These are phyloP conservation scores for Kryphioiulus occultus DNA, from an alignment of 2,888 invertebrate species.

Conservation along the genomic window DNA sequence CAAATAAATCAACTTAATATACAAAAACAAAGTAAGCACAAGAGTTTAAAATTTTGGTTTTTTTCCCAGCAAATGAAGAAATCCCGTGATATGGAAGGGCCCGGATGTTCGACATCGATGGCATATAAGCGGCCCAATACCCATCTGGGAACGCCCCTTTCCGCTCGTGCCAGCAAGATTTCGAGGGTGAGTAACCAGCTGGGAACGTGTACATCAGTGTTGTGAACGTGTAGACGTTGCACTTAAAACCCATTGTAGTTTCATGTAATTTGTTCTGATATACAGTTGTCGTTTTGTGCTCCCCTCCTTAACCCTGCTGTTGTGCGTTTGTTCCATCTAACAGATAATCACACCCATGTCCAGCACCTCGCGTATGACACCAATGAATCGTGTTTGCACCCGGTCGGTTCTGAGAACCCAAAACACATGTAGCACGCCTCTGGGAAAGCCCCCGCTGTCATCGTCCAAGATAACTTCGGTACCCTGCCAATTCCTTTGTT, in stretches of 20 bases:
- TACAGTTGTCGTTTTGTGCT: no score
- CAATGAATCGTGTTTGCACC: not conserved
- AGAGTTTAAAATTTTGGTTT: not conserved
- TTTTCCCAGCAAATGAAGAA: not conserved
- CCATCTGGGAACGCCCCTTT: not conserved
- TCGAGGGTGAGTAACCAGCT: not conserved
- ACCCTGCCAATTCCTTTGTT: not conserved
- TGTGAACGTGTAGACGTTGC: no score
- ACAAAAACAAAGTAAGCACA: no score
- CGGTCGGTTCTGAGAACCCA: not conserved
- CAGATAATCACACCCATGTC: constrained; percentile 5
- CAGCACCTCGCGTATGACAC: not conserved
- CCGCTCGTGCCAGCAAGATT: not conserved
- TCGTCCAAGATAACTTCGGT: not conserved
- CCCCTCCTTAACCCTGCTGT: not conserved
- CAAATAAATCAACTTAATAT: not conserved
- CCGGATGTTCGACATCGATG: not conserved
- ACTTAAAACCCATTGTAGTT: no score
- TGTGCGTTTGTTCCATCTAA: not conserved
- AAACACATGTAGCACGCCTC: not conserved
- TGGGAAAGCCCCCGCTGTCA: not conserved
- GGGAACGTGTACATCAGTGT: no score
- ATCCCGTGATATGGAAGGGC: not conserved
- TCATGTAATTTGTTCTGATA: no score
- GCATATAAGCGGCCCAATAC: not conserved